A percentile compares a stretch with the other conserved stretches of the same genome.
Evolutionary conservation across 2,113 vertebrate genomes (phyloP).

Genomic region (Himantopus leucocephalus): DNA sequence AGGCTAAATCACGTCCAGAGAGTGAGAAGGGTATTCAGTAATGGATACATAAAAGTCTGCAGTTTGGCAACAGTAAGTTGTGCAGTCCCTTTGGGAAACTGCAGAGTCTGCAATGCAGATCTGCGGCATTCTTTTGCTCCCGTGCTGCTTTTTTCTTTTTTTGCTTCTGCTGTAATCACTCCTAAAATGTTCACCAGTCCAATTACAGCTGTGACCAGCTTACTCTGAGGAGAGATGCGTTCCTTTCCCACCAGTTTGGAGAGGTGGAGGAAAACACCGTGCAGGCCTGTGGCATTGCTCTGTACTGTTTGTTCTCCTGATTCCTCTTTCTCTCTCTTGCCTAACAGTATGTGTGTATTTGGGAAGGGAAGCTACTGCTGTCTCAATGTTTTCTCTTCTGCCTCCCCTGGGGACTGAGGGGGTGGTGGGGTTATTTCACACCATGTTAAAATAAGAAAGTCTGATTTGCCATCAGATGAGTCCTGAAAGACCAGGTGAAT

Average conservation of each 20-base stretch:
- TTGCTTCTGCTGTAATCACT: not conserved
- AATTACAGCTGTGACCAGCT: not conserved
- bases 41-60: not conserved
- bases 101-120: constrained; percentile 42
- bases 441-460: not conserved
- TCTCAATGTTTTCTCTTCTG: not conserved
- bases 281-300: not conserved
- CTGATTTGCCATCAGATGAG: not conserved
- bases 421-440: not conserved
- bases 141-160: not conserved
- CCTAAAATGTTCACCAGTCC: not conserved
- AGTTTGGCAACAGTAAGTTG: not conserved
- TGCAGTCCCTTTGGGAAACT: not conserved
- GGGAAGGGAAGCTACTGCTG: not conserved
- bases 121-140: not conserved
- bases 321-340: not conserved
- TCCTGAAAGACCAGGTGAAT: constrained; percentile 4
- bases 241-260: not conserved
- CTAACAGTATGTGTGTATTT: not conserved
- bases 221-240: not conserved
- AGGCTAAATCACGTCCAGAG: not conserved
- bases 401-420: not conserved
- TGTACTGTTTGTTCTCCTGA: not conserved
- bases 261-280: not conserved
- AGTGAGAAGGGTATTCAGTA: not conserved